A percentile compares a stretch with the other conserved stretches of the same genome.
Conservation (phyloP, 1,140 invertebrate species). For the Drosophila sproati region DNA sequence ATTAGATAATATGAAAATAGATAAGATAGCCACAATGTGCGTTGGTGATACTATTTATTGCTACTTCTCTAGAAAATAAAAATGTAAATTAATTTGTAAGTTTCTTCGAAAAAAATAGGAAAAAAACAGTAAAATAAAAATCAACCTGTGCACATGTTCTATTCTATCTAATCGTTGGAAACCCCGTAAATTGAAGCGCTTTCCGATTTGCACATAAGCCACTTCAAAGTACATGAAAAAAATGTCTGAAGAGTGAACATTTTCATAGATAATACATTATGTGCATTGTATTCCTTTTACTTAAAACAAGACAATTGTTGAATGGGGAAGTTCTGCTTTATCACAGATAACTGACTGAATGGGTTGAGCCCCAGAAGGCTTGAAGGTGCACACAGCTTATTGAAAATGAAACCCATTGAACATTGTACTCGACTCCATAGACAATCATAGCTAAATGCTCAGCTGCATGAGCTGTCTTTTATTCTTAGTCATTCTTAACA, state of each 20-base stretch:
- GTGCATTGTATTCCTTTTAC: not conserved
- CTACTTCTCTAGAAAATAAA: not conserved
- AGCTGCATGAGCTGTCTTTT: not conserved
- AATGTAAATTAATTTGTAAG: no score
- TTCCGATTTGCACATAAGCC: conserved; percentile 8
- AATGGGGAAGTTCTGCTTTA: conserved; percentile 1
- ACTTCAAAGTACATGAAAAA: conserved; percentile 52
- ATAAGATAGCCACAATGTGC: conserved; percentile 2
- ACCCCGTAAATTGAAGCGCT: conserved; percentile 49
- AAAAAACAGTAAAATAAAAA: not conserved
- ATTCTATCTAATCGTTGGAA: conserved; percentile 62
- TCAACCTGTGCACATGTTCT: conserved; percentile 51
- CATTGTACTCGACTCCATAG: conserved; percentile 17
- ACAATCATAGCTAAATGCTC: not conserved
- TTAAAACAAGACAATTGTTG: conserved; percentile 8
- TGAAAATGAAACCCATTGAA: conserved; percentile 21
- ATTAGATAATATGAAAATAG: conserved; percentile 15
- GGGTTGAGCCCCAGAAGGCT: not conserved
- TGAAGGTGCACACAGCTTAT: not conserved
- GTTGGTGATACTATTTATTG: not conserved
- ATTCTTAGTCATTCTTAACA: conserved; percentile 24
- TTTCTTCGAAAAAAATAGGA: conserved; percentile 1
- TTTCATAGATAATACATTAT: conserved; percentile 50
- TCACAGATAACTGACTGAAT: not conserved
- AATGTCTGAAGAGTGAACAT: conserved; percentile 51